A percentile compares a stretch with the other conserved stretches of the same genome.
Evolutionary conservation across 1,140 invertebrate species (phyloP).

Genomic region (Gryon sp.): DNA sequence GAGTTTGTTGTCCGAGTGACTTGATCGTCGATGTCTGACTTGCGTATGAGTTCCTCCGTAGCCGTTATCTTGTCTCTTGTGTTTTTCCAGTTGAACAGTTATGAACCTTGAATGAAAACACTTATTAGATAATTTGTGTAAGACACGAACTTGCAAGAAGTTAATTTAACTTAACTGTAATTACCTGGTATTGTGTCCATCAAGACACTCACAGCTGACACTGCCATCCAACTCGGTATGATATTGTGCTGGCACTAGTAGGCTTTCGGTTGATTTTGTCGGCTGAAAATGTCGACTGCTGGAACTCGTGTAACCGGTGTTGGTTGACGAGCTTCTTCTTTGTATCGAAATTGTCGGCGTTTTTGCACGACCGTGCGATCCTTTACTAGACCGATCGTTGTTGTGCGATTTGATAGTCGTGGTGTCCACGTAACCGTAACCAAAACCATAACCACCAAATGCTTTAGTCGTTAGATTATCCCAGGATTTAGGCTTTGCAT

Average conservation of each 20-base stretch:
- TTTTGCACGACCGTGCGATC: conserved; percentile 77
- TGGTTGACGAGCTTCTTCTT: conserved; percentile 73
- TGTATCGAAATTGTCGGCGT: conserved; percentile 78
- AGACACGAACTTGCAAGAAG: neutral
- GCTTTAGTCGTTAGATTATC: conserved; percentile 91
- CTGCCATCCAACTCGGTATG: conserved; percentile 81
- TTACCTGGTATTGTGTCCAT: conserved; percentile 70
- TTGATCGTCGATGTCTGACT: conserved; percentile 73
- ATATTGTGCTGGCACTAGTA: conserved; percentile 83
- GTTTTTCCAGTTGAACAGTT: conserved; percentile 71
- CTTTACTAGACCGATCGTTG: conserved; percentile 78
- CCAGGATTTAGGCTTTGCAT: conserved; percentile 91
- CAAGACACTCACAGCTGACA: conserved; percentile 84
- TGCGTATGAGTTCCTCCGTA: conserved; percentile 70
- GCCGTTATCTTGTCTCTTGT: conserved; percentile 67
- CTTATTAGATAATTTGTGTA: neutral
- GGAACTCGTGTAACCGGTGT: conserved; percentile 75
- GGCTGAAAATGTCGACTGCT: conserved; percentile 80
- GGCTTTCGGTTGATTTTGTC: conserved; percentile 89
- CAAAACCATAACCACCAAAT: conserved; percentile 90
- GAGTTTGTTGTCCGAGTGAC: conserved; percentile 77
- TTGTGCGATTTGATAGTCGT: conserved; percentile 80
- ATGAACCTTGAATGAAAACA: conserved; percentile 67
- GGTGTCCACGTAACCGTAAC: conserved; percentile 89
- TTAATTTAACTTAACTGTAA: neutral